phyloP scores from a whole-genome alignment of 2,797 vertebrate genomes.

The Falco concolor region DNA sequence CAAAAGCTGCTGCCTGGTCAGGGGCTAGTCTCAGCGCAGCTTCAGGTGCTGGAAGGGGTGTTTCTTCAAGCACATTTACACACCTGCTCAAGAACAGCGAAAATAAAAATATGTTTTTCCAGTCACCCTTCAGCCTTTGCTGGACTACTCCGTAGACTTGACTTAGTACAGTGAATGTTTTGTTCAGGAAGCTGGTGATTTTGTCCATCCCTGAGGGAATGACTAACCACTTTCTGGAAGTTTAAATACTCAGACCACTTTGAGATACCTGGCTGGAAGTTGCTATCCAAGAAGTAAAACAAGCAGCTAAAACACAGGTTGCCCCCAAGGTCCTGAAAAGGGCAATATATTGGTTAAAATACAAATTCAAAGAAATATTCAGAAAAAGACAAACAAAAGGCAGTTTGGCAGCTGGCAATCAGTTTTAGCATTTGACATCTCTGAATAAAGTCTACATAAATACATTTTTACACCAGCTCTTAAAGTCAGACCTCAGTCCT shows the following conservation, averaged over 20 bases:
- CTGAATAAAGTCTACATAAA: neutral
- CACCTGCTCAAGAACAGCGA: neutral
- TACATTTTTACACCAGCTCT: neutral
- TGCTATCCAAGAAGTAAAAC: neutral
- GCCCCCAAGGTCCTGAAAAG: neutral
- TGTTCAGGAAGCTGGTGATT: neutral
- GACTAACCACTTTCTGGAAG: neutral
- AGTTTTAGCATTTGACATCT: neutral
- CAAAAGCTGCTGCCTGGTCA: neutral
- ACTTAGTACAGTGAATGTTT: neutral
- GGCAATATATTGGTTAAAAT: neutral
- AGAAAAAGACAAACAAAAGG: neutral
- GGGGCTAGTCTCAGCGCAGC: neutral
- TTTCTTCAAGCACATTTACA: neutral
- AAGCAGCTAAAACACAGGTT: neutral
- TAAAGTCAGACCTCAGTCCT: neutral
- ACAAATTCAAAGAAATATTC: neutral
- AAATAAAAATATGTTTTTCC: neutral
- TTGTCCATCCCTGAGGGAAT: neutral
- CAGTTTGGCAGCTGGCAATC: neutral
- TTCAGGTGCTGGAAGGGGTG: neutral
- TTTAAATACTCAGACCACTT: neutral
- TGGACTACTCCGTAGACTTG: neutral
- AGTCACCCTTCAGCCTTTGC: neutral
- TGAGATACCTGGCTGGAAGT: neutral